Evolutionary conservation across 2,113 vertebrate species (phyloP), one percentile per base, ranked within the genome.

Genomic region (Brachyistius frenatus): DNA sequence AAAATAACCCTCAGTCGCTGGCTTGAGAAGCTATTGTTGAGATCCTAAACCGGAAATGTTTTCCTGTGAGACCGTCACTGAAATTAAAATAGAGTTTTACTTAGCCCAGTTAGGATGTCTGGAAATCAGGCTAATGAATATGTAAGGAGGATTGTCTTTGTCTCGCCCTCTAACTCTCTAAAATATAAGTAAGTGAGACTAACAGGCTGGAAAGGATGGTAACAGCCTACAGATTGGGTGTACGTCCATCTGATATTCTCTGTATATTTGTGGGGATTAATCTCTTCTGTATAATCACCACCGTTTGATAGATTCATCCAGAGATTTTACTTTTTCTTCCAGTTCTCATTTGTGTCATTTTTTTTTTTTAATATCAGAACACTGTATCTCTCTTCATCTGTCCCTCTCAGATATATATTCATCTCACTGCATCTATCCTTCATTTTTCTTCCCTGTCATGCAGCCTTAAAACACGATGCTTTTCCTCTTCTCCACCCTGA

Each of bases 61-160:
- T 86, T 85, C 83, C 83, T 77, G 5, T 30, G 88, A 81, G 86
- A 84, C 73, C 47, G 36, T 82, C 39, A 0, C 50, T 72, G 69
- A 66, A 82, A 74, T 89, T 80, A 78, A 87, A 87, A 76, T 78
- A 60, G 81, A 78, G 73, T 76, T 87, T 88, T 71, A 55, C 70
- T 82, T 86, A 87, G 73, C 86, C 74, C 71, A 86, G 63, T 87
- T 85, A 55, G 54, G 57, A 78, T 16, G 31, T 60, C 63, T 74
- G 76, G 76, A 82, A 89, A 87, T 82, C 72, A 88, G 91, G 89
- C 78, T 89, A 86, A 91, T 89, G 84, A 84, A 80, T 86, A 84
- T 83, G 70, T 62, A 75, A 76, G 55, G 53, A 71, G 70, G 57
- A 30, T 31, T 58, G 78, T 60, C 85, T 88, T 77, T 79, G 74